Evolutionary conservation across 1,140 invertebrate species (phyloP).

Genomic region (Drosophila lacteicornis): DNA sequence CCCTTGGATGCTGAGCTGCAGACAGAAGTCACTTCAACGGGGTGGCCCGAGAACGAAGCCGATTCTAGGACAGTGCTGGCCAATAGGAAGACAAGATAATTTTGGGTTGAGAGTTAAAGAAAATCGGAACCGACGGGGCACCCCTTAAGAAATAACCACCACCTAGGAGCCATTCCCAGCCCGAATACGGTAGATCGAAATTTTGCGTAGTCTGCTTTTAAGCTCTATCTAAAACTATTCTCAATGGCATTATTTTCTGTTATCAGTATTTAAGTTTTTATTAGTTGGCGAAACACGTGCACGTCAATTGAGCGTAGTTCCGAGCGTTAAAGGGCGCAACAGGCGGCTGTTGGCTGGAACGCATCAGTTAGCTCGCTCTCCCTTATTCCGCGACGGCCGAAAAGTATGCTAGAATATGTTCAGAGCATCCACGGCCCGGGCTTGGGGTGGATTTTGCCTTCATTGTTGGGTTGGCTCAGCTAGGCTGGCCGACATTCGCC

Average conservation of each 20-base stretch:
- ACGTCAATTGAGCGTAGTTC: conserved; percentile 29
- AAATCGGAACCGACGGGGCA: conserved; percentile 7
- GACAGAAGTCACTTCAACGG: conserved; percentile 68
- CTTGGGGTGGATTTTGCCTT: conserved; percentile 50
- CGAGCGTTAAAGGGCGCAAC: conserved; percentile 46
- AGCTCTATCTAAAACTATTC: background rate
- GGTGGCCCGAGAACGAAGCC: background rate
- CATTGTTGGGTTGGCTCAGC: conserved; percentile 37
- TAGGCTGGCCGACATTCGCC: conserved; percentile 28
- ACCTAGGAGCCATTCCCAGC: conserved; percentile 26
- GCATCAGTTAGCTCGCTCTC: too few species aligned
- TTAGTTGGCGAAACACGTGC: conserved; percentile 29
- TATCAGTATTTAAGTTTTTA: background rate
- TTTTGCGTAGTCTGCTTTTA: conserved; percentile 25
- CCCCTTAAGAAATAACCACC: conserved; percentile 35
- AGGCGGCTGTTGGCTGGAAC: conserved; percentile 35
- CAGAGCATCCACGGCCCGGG: conserved; percentile 31
- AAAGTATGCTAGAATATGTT: conserved; percentile 64
- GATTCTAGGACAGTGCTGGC: conserved; percentile 30
- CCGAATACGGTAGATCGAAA: background rate
- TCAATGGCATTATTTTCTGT: background rate
- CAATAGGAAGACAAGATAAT: conserved; percentile 44
- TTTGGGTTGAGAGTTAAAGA: background rate
- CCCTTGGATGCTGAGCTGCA: conserved; percentile 48
- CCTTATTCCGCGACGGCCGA: conserved; percentile 20